phyloP scores from a whole-genome alignment of 2,113 vertebrate genomes.

The Phalacrocorax aristotelis region DNA sequence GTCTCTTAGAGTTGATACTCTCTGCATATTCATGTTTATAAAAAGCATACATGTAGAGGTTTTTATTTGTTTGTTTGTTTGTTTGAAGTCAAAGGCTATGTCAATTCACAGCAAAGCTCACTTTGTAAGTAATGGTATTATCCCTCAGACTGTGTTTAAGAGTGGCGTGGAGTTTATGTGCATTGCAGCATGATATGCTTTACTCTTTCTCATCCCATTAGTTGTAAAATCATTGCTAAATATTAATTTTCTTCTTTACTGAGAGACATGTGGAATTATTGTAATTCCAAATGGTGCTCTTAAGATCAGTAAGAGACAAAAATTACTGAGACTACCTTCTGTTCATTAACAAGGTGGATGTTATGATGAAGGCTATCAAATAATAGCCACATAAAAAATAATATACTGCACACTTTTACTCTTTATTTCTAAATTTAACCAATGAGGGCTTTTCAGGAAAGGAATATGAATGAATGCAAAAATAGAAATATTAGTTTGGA shows the following conservation, averaged over 20 bases:
- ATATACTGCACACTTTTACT: constrained; percentile 39
- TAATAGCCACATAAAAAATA: constrained; percentile 39
- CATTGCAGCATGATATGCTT: not conserved
- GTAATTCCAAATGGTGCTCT: constrained; percentile 25
- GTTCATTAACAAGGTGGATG: constrained; percentile 51
- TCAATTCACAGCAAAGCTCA: not conserved
- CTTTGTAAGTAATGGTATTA: not conserved
- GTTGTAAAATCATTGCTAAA: constrained; percentile 30
- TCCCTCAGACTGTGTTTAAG: not conserved
- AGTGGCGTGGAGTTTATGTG: not conserved
- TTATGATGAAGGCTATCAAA: constrained; percentile 41
- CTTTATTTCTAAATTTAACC: constrained; percentile 48
- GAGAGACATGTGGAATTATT: constrained; percentile 19
- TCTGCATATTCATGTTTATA: not conserved
- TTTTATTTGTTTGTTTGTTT: not conserved
- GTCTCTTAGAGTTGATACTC: accelerated
- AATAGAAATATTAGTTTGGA: not conserved
- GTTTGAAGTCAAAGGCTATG: not conserved
- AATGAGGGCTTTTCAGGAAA: not conserved
- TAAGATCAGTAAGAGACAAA: not conserved
- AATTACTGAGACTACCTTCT: constrained; percentile 54
- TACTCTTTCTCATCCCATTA: constrained; percentile 2
- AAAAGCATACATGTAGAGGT: not conserved
- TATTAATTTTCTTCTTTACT: constrained; percentile 52
- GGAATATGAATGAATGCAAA: constrained; percentile 5